Evolutionary conservation across 2,113 vertebrate genomes (phyloP), one percentile per base, ranked within the genome.

Genomic region (Mobula birostris): DNA sequence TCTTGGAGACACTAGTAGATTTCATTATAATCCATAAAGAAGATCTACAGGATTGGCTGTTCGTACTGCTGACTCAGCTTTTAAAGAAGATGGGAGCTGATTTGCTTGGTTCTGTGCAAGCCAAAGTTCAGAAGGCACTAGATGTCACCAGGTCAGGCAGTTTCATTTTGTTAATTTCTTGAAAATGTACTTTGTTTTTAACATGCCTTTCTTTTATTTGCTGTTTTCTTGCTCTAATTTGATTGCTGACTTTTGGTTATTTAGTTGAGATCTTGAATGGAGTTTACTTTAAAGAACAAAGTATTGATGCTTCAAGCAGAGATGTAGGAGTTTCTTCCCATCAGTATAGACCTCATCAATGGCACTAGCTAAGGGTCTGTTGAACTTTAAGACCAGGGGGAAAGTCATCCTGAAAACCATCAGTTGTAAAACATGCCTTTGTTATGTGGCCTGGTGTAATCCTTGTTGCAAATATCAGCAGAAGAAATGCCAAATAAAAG

Each of bases 1-100:
- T 99, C 96, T 96, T 99, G 96, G 99, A 99, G 97, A 99, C 99
- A 0, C 96, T 99, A 17, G 98, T 99, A 95, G 99, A 99, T 97
- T 99, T 99, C 94, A 96, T 99, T 96, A 98, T 98, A 74, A 98
- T 99, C 94, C 99, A 99, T 96, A 98, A 98, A 95, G 98, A 99
- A 94, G 99, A 99, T 95, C 96, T 99, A 95, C 99, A 99, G 96
- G 99, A 99, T 95, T 99, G 99, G 99, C 98, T 99, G 27, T 99
- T 99, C 95, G 98, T 99, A 94, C 97, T 99, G 90, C 98, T 99
- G 95, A 99, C 99, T 29, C 99, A 99, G 96, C 96, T 99, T 94
- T 97, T 99, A 76, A 99, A 99, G 97, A 99, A 99, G 96, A 99
- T 99, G 98, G 99, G 99, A 9, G 98, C 99, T 36, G 99, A 99